Evolutionary conservation across 2,113 vertebrate species (phyloP), one percentile per base, ranked within the genome.

Genomic region (Dicrurus megarhynchus): DNA sequence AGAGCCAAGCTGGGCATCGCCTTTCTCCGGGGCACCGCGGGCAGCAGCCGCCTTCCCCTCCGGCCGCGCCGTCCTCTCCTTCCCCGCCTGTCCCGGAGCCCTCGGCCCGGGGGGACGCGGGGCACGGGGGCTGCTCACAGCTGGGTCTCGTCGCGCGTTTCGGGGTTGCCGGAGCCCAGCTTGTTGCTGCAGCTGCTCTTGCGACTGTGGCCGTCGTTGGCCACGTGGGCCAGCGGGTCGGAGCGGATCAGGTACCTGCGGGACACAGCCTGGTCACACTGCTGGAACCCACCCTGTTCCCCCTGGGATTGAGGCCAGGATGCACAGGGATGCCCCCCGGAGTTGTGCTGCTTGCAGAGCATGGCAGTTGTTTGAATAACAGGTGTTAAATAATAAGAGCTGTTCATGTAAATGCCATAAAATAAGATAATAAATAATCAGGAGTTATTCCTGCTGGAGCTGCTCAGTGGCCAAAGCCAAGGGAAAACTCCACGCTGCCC

Each of bases 191-290:
- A 91, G 96, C 98, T 97, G 84, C 96, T 97, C 78, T 98, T 96
- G 84, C 92, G 98, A 90, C 98, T 97, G 35, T 98, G 98, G 18
- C 98, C 97, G 9, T 99, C 98, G 41, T 99, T 98, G 32, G 98
- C 98, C 87, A 99, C 97, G 7, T 99, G 99, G 6, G 99, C 99
- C 95, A 99, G 97, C 0, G 99, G 99, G 91, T 99, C 99, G 0
- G 99, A 99, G 46, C 99, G 99, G 96, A 99, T 99, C 91, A 99
- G 98, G 95, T 99, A 99, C 97, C 99, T 99, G 5, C 6, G 11
- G 71, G 77, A 17, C 50, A 81, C 15, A 22, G 55, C 8, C 7
- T 0, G 11, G 87, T 88, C 32, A 84, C 3, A 0, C 24, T 0
- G 0, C 11, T 24, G 78, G 28, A 13, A 30, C 3, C 0, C 4